Conservation (phyloP, 2,797 vertebrate genomes). For the Hypotaenidia philippensis region DNA sequence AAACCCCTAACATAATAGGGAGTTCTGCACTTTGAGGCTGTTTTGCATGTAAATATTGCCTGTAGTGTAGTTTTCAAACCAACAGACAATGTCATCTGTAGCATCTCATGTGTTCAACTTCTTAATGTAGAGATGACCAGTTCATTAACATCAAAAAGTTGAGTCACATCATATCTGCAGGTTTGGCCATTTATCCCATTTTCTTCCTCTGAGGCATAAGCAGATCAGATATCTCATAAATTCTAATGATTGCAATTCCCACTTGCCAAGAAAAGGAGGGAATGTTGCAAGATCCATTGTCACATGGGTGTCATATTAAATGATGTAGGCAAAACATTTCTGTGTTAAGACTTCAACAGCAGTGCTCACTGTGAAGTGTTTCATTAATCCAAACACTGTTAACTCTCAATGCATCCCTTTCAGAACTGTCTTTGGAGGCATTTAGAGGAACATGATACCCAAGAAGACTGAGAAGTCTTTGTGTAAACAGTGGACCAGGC, state of each 20-base stretch:
- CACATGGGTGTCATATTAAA: neutral
- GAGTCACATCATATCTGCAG: neutral
- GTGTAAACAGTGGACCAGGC: neutral
- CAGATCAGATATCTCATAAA: constrained; percentile 26
- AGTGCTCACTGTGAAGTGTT: neutral
- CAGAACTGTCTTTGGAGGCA: neutral
- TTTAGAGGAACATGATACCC: neutral
- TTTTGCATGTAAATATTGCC: neutral
- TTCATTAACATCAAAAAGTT: neutral
- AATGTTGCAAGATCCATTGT: constrained; percentile 20
- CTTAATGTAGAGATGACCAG: neutral
- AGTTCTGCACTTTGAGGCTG: neutral
- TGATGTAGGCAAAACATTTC: neutral
- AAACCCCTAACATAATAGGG: neutral
- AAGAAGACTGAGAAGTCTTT: neutral
- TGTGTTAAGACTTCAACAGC: neutral
- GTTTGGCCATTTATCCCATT: neutral
- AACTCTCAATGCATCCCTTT: neutral
- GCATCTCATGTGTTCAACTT: neutral
- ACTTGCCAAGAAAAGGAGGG: constrained; percentile 12
- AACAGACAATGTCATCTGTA: neutral
- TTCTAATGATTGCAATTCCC: neutral
- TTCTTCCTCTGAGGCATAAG: constrained; percentile 4
- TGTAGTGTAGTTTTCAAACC: neutral
- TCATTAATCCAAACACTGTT: neutral